A percentile compares a stretch with the other conserved stretches of the same genome.
These are phyloP conservation scores for Drosophila persimilis DNA, from an alignment of 1,140 invertebrate genomes.

Conservation along the genomic window DNA sequence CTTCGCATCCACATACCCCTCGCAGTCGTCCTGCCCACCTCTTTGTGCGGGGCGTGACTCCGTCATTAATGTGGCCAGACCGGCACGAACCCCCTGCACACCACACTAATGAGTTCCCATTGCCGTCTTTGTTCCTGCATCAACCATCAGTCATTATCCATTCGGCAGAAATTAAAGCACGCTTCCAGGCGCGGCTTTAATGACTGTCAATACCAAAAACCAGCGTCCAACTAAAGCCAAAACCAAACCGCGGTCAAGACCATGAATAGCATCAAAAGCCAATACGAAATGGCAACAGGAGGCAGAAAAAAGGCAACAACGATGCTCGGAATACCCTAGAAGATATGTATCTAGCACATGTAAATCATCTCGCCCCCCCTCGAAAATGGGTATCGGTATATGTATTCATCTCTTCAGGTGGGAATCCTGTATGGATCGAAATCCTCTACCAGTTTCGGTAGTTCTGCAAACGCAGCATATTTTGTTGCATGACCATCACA, in stretches of 20 bases:
- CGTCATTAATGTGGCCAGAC: conserved; percentile 8
- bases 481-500: too few species aligned
- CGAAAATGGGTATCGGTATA: too few species aligned
- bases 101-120: conserved; percentile 17
- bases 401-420: too few species aligned
- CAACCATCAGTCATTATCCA: too few species aligned
- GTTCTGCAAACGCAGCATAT: too few species aligned
- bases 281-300: neutral
- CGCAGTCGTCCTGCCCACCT: too few species aligned
- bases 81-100: conserved; percentile 1
- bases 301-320: too few species aligned
- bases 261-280: conserved; percentile 12
- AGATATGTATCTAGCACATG: too few species aligned
- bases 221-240: conserved; percentile 1
- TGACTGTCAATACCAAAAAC: neutral
- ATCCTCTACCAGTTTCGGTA: too few species aligned
- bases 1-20: neutral
- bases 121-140: neutral
- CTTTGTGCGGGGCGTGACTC: neutral
- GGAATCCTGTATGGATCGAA: too few species aligned
- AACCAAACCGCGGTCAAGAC: neutral
- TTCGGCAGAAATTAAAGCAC: conserved; percentile 17
- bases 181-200: conserved; percentile 11
- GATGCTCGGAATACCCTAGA: too few species aligned
- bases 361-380: too few species aligned